Base-by-base conservation (phyloP, 2,888 invertebrate genomes). In the Therioaphis trifolii region DNA sequence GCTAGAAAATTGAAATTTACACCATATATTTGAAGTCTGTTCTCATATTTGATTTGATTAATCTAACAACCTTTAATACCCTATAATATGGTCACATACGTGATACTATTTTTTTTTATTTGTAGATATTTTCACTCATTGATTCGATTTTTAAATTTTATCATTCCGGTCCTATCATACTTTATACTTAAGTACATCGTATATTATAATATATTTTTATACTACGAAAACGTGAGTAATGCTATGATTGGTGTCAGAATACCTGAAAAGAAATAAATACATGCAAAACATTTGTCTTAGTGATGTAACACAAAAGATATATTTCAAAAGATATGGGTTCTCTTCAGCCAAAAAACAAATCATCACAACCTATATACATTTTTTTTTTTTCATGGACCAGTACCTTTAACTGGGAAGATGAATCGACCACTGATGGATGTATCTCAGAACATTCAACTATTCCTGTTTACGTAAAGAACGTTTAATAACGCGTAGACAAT, bases 311-410 rank as follows among this genome's bases (percentile, higher is more conserved):
- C 14, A 61, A 24, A 72, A 63, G 4, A 61, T 49, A 49, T 63
- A 46, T 49, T 61, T 63, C 49, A 80, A 35, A 71, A 4, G 9
- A 35, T 5, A 49, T 14, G 1, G 35, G 27, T 43, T 55, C 46
- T 21, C n/a, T 52, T 24, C 35, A 21, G 3, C 29, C 55, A 3
- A 58, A 80, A 72, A 80, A 80, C 29, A 72, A 80, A 80, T 61
- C 46, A 71, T 71, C 61, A 24, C 29, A 5, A 43, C 29, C 15
- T 66, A 74, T 21, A 11, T 68, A 29, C 21, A 66, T 66, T 18
- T 29, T 46, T 68, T 11, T 71, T 29, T 61, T 80, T 55, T 43
- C 43, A 29, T 14, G 14, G 27, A 15, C 14, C n/a, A 15, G n/a
- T 11, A 21, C 24, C 40, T 46, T 5, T 4, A 9, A 43, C 14